Percentiles rank a stretch among this genome's conserved stretches.
Conservation (phyloP, 2,888 invertebrate genomes). For the Melinopterus prodromus region DNA sequence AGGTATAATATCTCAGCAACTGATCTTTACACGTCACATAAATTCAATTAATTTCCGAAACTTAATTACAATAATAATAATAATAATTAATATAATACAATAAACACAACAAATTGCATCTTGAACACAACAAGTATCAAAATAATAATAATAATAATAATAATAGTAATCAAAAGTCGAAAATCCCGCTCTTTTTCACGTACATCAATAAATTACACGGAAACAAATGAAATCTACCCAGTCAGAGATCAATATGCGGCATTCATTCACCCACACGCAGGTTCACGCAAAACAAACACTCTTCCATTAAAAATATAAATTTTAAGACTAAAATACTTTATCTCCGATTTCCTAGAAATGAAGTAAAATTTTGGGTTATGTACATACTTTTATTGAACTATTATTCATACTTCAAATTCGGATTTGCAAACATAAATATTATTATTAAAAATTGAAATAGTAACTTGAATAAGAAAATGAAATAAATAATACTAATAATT, state of each 20-base stretch:
- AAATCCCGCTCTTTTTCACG: slow-evolving; percentile 6
- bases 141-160: slow-evolving; percentile 23
- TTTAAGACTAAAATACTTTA: slow-evolving; percentile 30
- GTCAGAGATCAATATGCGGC: slow-evolving; percentile 4
- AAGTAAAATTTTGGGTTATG: slow-evolving; percentile 33
- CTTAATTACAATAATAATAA: slow-evolving; percentile 6
- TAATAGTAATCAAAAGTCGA: slow-evolving; percentile 10
- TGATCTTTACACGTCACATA: slow-evolving; percentile 5
- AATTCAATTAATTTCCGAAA: not conserved
- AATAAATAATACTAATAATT: too few relatives aligned
- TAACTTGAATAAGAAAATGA: too few relatives aligned
- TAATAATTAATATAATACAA: slow-evolving; percentile 38
- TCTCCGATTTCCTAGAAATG: slow-evolving; percentile 11
- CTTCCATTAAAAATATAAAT: not conserved
- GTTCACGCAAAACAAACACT: not conserved
- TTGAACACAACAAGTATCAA: slow-evolving; percentile 62
- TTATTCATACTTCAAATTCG: not conserved
- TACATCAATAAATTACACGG: slow-evolving; percentile 4
- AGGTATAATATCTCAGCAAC: slow-evolving; percentile 5
- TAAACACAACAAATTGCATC: slow-evolving; percentile 62
- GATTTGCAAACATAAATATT: not conserved
- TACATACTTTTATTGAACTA: slow-evolving; percentile 42
- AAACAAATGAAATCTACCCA: slow-evolving; percentile 4
- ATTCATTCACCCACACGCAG: not conserved
- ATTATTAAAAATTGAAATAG: too few relatives aligned